Evolutionary conservation across 2,113 vertebrate genomes (phyloP).

Genomic region (Rissa tridactyla): DNA sequence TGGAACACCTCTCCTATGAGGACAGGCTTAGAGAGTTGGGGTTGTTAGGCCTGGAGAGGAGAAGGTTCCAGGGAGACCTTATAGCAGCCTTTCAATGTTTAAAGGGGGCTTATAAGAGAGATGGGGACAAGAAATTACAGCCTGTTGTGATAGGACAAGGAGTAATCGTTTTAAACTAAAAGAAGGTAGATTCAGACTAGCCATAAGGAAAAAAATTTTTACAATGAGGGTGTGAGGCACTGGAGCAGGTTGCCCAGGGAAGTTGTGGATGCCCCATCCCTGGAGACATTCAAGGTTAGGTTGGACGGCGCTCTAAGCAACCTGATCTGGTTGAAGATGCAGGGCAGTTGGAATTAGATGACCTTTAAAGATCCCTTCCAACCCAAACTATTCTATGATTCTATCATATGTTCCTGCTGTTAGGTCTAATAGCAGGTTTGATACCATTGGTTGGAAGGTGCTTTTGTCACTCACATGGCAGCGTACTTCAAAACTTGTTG

Average conservation of each 20-base stretch:
- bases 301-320: neutral
- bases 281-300: neutral
- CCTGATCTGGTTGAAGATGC: neutral
- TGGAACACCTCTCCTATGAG: neutral
- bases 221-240: rapidly evolving
- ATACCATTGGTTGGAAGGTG: neutral
- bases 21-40: neutral
- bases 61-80: rapidly evolving
- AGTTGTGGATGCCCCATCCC: neutral
- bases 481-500: neutral
- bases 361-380: neutral
- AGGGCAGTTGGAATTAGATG: neutral
- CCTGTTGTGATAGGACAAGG: neutral
- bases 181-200: neutral
- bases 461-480: neutral
- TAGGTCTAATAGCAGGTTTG: neutral
- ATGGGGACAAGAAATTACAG: neutral
- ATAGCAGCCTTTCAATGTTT: neutral
- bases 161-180: neutral
- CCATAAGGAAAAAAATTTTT: neutral
- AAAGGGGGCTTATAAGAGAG: neutral
- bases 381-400: neutral
- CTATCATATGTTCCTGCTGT: neutral
- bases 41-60: neutral
- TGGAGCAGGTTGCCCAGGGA: neutral